Percentiles rank a stretch among this genome's conserved stretches.
Evolutionary conservation across 92 coral and sea anemone genomes (phyloP).

Genomic region (Isaurus tuberculatus): DNA sequence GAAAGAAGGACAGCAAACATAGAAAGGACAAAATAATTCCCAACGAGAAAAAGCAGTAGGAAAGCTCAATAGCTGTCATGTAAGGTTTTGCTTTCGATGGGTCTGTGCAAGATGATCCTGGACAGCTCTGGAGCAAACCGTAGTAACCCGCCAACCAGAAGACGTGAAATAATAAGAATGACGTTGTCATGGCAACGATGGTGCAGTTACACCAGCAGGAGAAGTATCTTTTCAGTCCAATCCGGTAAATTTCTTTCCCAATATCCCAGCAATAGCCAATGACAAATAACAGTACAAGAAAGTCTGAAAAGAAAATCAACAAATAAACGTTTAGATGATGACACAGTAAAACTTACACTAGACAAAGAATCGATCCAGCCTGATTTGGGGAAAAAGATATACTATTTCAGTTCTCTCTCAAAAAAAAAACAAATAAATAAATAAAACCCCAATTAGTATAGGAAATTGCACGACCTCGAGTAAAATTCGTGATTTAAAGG

Average conservation of each 20-base stretch:
- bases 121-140: background rate
- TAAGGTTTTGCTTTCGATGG: background rate
- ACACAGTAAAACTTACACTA: no score
- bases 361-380: no score
- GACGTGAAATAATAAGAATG: slow-evolving; percentile 32
- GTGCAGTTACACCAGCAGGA: slow-evolving; percentile 45
- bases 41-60: slow-evolving; percentile 38
- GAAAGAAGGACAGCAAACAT: slow-evolving; percentile 35
- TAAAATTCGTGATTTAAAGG: no score
- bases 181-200: slow-evolving; percentile 24
- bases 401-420: no score
- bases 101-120: background rate
- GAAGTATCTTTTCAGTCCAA: slow-evolving; percentile 41
- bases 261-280: slow-evolving; percentile 46
- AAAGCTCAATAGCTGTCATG: slow-evolving; percentile 1
- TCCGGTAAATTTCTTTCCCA: slow-evolving; percentile 35
- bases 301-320: slow-evolving; percentile 23
- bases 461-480: no score
- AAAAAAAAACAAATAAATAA: no score
- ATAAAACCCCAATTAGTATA: no score
- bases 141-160: slow-evolving; percentile 36
- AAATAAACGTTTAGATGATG: background rate
- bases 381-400: no score
- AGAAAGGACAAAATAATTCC: slow-evolving; percentile 49
- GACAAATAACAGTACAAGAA: slow-evolving; percentile 35